These are phyloP conservation scores for Ochotona princeps DNA, from an alignment of 2,113 vertebrate genomes.

Conservation along the genomic window DNA sequence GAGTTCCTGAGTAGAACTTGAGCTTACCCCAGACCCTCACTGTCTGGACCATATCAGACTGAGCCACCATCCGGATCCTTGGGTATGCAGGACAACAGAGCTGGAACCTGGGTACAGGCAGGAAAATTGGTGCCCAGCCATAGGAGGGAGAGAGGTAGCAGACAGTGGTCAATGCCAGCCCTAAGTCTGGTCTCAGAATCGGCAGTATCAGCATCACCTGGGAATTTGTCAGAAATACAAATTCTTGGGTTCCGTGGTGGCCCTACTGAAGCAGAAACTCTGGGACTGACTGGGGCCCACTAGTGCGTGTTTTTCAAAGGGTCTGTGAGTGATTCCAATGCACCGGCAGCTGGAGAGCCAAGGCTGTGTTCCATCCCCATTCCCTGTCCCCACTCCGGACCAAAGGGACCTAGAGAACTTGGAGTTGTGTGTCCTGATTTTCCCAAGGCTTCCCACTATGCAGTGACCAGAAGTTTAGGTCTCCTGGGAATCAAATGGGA, in stretches of 20 bases:
- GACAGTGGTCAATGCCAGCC: not conserved
- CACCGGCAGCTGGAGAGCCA: not conserved
- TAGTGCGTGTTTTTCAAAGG: not conserved
- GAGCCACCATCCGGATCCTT: not conserved
- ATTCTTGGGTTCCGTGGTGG: not conserved
- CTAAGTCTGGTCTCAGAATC: not conserved
- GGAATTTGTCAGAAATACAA: not conserved
- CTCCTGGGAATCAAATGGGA: not conserved
- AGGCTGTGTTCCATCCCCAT: not conserved
- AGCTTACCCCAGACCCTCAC: not conserved
- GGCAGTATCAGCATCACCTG: no score
- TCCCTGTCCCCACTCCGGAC: not conserved
- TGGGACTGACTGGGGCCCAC: no score
- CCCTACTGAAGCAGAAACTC: not conserved
- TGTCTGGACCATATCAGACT: not conserved
- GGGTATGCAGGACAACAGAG: fast-evolving
- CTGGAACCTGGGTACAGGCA: not conserved
- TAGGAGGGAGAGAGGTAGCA: not conserved
- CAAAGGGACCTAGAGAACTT: not conserved
- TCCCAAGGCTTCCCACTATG: fast-evolving
- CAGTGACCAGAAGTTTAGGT: not conserved
- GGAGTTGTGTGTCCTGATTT: not conserved
- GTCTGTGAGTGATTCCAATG: no score
- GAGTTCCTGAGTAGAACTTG: not conserved
- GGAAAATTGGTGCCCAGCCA: not conserved